Conservation (phyloP, 2,797 vertebrate species). For the Odontamblyopus rebecca region DNA sequence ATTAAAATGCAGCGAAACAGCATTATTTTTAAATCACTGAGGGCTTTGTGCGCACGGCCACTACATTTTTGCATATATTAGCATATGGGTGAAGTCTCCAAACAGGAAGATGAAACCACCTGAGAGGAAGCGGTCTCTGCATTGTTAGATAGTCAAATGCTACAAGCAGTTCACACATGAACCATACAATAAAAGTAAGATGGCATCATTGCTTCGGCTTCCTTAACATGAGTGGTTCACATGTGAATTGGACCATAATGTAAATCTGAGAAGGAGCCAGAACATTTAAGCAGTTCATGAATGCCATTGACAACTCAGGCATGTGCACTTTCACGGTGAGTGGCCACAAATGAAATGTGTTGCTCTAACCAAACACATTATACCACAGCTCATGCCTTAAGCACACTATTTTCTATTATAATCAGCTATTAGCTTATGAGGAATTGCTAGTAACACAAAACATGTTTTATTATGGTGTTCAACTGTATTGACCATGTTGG, state of each 20-base stretch:
- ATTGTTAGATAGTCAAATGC: conserved; percentile 24
- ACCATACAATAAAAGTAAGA: conserved; percentile 10
- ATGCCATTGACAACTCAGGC: conserved; percentile 25
- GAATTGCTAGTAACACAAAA: not conserved
- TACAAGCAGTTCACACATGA: conserved; percentile 7
- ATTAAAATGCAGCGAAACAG: conserved; percentile 71
- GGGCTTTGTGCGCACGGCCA: conserved; percentile 46
- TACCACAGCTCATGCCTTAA: conserved; percentile 25
- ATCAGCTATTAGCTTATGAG: conserved; percentile 41
- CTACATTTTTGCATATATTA: conserved; percentile 59
- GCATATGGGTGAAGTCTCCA: conserved; percentile 38
- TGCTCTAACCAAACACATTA: conserved; percentile 42
- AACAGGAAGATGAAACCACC: conserved; percentile 33
- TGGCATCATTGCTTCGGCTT: not conserved
- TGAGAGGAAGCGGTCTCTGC: conserved; percentile 40
- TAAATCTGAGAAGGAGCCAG: not conserved
- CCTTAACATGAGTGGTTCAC: not conserved
- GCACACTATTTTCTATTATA: conserved; percentile 33
- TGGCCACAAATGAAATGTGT: conserved; percentile 27
- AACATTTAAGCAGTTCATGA: conserved; percentile 9
- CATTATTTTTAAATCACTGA: conserved; percentile 59
- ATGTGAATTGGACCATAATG: conserved; percentile 2
- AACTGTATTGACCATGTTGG: not conserved
- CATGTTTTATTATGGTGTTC: not conserved
- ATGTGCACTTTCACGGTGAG: conserved; percentile 23